Base-by-base conservation (phyloP, 2,888 invertebrate genomes). In the Phengaris alcon region DNA sequence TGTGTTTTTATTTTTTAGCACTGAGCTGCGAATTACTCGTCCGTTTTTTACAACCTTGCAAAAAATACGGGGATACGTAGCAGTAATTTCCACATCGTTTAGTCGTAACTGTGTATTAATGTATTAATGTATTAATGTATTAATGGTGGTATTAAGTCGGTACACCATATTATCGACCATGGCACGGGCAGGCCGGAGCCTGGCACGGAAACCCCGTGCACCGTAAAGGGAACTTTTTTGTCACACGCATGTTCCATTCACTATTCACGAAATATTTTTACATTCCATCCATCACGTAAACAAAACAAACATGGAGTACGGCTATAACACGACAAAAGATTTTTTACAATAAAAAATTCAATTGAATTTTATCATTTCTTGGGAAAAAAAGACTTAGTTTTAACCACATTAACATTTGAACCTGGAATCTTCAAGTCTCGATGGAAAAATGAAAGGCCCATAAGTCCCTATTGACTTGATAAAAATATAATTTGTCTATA, bases 181-280 rank as follows among this genome's bases (percentile, higher is more conserved):
- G 80, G 48, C 74, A 73, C 55, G 86, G 87, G 88, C 86, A 83
- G 81, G 82, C 76, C 86, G 88, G 91, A 87, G 90, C 88, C 93
- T 89, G 93, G 93, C 84, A 82, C 82, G 79, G 77, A 88, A 90
- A 84, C 87, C 85, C 80, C 84, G 87, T 82, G 82, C 86, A 86
- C 80, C 83, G 85, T 84, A 82, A 86, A 82, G 82, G 82, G 82
- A 87, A 85, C 82, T 84, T 82, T 80, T 84, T 82, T 81, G 80
- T 84, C 84, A 87, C 90, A 89, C 90, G 89, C 88, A 88, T 78
- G 75, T 75, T 75, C 75, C 73, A 73, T 55, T 75, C 22, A 70
- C 48, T 51, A 22, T 70, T 51, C 52, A 51, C 15, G 48, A 51
- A 69, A 51, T 35, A 22, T 35, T 22, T n/a, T 64, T 59, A 15